Evolutionary conservation across 2,888 invertebrate species (phyloP).

Genomic region (Aphelenchoides bicaudatus): DNA sequence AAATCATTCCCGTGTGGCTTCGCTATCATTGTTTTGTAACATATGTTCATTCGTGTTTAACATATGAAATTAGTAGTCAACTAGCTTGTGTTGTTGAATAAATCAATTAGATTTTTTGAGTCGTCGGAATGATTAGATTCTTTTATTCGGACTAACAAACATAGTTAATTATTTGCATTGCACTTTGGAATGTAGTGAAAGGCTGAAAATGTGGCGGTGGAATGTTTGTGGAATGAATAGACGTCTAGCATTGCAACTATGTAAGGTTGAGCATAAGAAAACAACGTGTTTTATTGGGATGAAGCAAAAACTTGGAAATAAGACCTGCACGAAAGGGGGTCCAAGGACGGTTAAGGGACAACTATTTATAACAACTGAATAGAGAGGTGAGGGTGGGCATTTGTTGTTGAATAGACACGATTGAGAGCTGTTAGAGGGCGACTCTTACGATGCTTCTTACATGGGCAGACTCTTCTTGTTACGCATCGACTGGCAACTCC

Average conservation of each 20-base stretch:
- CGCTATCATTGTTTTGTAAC: too few relatives aligned
- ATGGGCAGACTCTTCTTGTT: slow-evolving; percentile 23
- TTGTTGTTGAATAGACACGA: slow-evolving; percentile 14
- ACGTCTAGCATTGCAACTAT: too few relatives aligned
- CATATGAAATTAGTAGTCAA: too few relatives aligned
- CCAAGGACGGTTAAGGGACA: slow-evolving; percentile 3
- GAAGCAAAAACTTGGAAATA: neutral
- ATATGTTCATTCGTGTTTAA: too few relatives aligned
- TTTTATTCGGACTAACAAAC: slow-evolving; percentile 2
- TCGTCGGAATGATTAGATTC: too few relatives aligned
- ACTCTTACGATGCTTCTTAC: slow-evolving; percentile 2
- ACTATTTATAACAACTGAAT: neutral
- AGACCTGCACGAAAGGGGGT: slow-evolving; percentile 7
- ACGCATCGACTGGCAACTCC: slow-evolving; percentile 52
- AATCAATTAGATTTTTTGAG: too few relatives aligned
- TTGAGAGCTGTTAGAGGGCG: slow-evolving; percentile 1
- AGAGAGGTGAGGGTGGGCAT: neutral
- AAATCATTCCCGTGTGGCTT: too few relatives aligned
- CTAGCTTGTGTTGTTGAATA: too few relatives aligned
- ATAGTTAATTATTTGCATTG: neutral
- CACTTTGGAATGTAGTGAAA: neutral
- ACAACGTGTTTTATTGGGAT: too few relatives aligned
- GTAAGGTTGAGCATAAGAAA: too few relatives aligned
- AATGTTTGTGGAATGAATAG: slow-evolving; percentile 4
- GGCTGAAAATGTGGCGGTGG: neutral